Evolutionary conservation across 1,140 invertebrate genomes (phyloP).

Genomic region (Drosophila arizonae): DNA sequence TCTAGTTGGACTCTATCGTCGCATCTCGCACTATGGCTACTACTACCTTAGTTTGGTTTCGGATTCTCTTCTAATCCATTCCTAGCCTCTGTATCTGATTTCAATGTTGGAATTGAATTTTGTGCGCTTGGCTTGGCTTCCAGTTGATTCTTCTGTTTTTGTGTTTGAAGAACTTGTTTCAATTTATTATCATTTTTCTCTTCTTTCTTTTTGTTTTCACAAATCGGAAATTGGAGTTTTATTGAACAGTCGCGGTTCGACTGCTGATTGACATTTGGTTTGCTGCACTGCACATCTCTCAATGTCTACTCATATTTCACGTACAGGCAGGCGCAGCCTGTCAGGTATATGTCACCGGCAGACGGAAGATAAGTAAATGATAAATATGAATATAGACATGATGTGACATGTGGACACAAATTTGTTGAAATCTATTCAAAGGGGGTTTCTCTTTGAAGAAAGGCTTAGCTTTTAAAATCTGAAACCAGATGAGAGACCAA

Average conservation of each 20-base stretch:
- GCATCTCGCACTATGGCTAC: slow-evolving; percentile 19
- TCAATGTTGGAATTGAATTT: slow-evolving; percentile 74
- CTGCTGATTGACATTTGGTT: slow-evolving; percentile 75
- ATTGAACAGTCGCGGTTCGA: slow-evolving; percentile 68
- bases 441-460: not conserved
- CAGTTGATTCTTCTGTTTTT: slow-evolving; percentile 25
- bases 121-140: slow-evolving; percentile 52
- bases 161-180: slow-evolving; percentile 22
- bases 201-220: slow-evolving; percentile 26
- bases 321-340: not conserved
- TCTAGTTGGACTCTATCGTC: slow-evolving; percentile 7
- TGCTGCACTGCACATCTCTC: slow-evolving; percentile 41
- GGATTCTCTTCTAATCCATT: slow-evolving; percentile 30
- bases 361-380: slow-evolving; percentile 5
- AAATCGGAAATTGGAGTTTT: slow-evolving; percentile 67
- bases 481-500: too few species aligned
- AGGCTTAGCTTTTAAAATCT: too few species aligned
- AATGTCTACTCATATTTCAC: slow-evolving; percentile 65
- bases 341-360: slow-evolving; percentile 58
- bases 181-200: slow-evolving; percentile 37
- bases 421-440: not conserved
- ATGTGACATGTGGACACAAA: slow-evolving; percentile 11
- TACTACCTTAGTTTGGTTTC: slow-evolving; percentile 41
- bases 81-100: slow-evolving; percentile 57
- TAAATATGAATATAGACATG: not conserved